Evolutionary conservation across 2,797 vertebrate genomes (phyloP), one percentile per base, ranked within the genome.

Genomic region (Myotis myotis): DNA sequence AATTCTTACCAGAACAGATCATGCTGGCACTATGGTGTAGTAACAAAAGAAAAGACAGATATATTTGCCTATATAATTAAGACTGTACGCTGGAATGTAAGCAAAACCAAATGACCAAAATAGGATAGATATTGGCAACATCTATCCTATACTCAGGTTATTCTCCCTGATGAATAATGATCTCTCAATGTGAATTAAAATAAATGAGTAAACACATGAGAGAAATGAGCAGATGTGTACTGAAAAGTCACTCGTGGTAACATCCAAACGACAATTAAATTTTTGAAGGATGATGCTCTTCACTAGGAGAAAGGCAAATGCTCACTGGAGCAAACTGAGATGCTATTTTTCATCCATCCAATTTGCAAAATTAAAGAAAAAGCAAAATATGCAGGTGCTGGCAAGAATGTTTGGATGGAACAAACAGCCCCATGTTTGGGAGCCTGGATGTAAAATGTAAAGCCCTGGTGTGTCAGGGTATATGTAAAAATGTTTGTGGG

Each of bases 381-480:
- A 68, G 72, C 30, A 72, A 53, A 68, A 2, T 8, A 62, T 6
- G n/a, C 8, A 51, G 19, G 12, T 33, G 12, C 20, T 41, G 44
- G 47, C 5, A 28, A 78, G 44, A 10, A 22, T 20, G 47, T 4
- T 2, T 28, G 86, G n/a, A 16, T 19, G 51, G 36, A 36, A 41
- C 8, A 25, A 20, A 30, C 16, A 25, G 3, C 12, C 22, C 0
- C 51, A 2, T 1, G 6, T 25, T 9, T 20, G 49, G 49, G 78
- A 47, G n/a, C 5, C 11, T 3, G 11, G 13, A 28, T 17, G 51
- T 28, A 20, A 38, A 36, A 44, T 44, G 1, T 7, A 81, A 91
- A 51, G 51, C 22, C 7, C 0, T 1, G 10, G 4, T 11, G 15
- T 5, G 3, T 23, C 20, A 17, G 51, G 19, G 36, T 12, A 0